These are phyloP conservation scores for Eurois occulta DNA, from an alignment of 2,888 invertebrate species.

Conservation along the genomic window DNA sequence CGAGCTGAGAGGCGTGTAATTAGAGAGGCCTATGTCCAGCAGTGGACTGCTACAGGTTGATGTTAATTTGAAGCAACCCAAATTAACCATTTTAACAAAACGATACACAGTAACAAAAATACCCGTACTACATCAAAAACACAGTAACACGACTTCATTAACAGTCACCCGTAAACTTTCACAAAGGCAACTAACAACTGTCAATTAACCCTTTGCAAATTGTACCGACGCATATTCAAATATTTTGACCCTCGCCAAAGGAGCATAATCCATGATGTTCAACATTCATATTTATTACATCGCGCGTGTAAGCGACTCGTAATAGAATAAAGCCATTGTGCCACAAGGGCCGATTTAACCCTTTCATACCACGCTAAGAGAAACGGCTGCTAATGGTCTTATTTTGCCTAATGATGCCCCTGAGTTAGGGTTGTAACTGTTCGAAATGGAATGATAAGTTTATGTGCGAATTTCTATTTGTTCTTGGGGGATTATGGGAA, in stretches of 20 bases:
- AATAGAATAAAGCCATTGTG: slow-evolving; percentile 89
- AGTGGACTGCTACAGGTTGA: not conserved
- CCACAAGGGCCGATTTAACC: slow-evolving; percentile 88
- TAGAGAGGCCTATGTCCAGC: not conserved
- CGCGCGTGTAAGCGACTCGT: slow-evolving; percentile 88
- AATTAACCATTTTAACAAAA: not conserved
- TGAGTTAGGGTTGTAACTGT: slow-evolving; percentile 82
- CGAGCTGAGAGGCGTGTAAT: not conserved
- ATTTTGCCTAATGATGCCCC: slow-evolving; percentile 89
- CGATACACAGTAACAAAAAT: slow-evolving; percentile 23
- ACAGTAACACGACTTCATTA: slow-evolving; percentile 60
- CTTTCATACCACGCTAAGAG: slow-evolving; percentile 87
- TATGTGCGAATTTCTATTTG: slow-evolving; percentile 84
- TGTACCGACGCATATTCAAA: slow-evolving; percentile 88
- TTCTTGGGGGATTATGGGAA: slow-evolving; percentile 71
- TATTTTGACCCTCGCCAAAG: slow-evolving; percentile 90
- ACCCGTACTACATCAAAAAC: slow-evolving; percentile 49
- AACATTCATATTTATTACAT: slow-evolving; percentile 90
- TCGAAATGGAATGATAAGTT: slow-evolving; percentile 88
- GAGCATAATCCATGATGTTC: slow-evolving; percentile 88
- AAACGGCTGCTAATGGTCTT: slow-evolving; percentile 90
- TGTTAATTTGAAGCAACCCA: not conserved
- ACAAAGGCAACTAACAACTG: slow-evolving; percentile 76
- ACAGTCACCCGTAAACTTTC: slow-evolving; percentile 68
- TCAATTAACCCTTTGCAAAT: slow-evolving; percentile 89